These are phyloP conservation scores for Lysandra coridon DNA, from an alignment of 2,888 invertebrate species.

Conservation along the genomic window DNA sequence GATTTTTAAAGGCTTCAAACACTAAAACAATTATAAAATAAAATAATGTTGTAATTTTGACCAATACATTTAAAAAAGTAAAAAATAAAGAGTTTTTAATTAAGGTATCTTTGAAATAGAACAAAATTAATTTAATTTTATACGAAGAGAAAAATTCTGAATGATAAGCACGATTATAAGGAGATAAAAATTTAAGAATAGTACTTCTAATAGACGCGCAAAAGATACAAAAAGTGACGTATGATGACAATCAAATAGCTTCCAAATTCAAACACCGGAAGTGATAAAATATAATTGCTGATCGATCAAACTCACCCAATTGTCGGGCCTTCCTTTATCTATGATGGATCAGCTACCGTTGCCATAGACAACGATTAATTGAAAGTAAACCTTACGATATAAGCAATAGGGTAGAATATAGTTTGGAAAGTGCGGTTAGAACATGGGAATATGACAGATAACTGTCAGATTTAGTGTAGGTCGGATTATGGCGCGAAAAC, in stretches of 20 bases:
- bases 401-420: conserved; percentile 1
- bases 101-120: no score
- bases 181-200: background rate
- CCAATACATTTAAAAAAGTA: no score
- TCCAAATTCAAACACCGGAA: conserved; percentile 31
- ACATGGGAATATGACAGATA: conserved; percentile 37
- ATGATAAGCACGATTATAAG: background rate
- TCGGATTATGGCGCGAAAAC: conserved; percentile 34
- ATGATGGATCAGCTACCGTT: conserved; percentile 57
- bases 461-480: conserved; percentile 38
- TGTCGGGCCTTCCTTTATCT: conserved; percentile 47
- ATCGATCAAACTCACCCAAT: conserved; percentile 54
- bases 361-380: conserved; percentile 30
- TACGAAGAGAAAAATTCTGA: background rate
- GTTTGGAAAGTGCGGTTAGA: conserved; percentile 30
- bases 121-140: background rate
- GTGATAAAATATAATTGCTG: conserved; percentile 36
- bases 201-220: background rate
- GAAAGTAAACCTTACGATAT: background rate
- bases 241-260: conserved; percentile 28
- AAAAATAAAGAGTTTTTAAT: background rate
- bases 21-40: background rate
- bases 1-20: background rate
- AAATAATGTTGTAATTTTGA: background rate
- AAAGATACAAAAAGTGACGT: conserved; percentile 4